Base-by-base conservation (phyloP, 1,140 invertebrate species). In the Sarcophaga peregrina region DNA sequence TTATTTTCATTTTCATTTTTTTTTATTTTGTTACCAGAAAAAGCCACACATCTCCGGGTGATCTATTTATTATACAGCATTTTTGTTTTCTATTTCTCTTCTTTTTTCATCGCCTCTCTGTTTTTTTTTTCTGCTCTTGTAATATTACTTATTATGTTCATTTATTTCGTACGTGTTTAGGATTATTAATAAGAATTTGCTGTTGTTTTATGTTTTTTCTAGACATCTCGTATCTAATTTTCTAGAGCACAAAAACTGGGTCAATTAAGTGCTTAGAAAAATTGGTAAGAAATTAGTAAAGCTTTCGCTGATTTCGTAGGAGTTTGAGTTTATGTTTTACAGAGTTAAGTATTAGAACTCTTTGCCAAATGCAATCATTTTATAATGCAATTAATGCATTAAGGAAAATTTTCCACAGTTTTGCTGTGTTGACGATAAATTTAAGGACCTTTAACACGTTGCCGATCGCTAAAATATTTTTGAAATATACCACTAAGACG, bases 231-330 rank as follows among this genome's bases (percentile, higher is more conserved):
- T 68, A 37, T 37, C 20, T 20, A 68, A 20, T 68, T 20, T 68
- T 20, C n/a, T 68, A 9, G 52, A 58, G 52, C 52, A 58, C 8
- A 58, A 58, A 68, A 68, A 68, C 17, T 68, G 20, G 58, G 58
- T 68, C 58, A 68, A 20, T 68, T 68, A 68, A 68, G 58, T 68
- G 58, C 58, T 68, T 20, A 68, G 15, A 68, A 68, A 68, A 68
- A 58, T 58, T 58, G 52, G 52, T 58, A 58, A 58, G 52, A 58
- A 58, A 58, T 58, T 58, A 58, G 52, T 58, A 58, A 6, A 15
- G 8, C 25, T 58, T 58, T 58, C 11, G 52, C 52, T 58, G 52
- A 58, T 58, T 58, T 58, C 6, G 52, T 15, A 58, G 52, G 25
- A 37, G 25, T 37, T 37, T 37, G 25, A 2, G 25, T 37, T 37